phyloP scores from a whole-genome alignment of 1,140 invertebrate genomes.

The Sitodiplosis mosellana region DNA sequence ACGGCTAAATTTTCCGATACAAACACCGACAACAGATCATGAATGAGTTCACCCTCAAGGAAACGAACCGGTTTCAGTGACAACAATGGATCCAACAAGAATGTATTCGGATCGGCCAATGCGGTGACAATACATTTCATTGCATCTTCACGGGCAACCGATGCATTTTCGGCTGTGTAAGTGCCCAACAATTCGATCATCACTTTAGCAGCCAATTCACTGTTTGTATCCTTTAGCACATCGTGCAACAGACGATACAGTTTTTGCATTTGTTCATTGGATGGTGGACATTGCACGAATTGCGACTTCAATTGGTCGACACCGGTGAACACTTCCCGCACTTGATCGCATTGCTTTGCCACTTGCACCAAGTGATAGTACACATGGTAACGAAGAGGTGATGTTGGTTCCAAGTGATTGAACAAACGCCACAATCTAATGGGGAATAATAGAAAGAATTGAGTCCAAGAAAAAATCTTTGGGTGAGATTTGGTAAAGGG shows the following conservation, averaged over 20 bases:
- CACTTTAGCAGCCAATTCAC: constrained; percentile 81
- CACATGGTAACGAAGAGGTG: constrained; percentile 74
- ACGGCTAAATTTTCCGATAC: constrained; percentile 82
- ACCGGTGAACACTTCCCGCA: constrained; percentile 60
- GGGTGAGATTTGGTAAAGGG: neutral
- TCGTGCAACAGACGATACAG: constrained; percentile 76
- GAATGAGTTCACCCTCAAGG: constrained; percentile 87
- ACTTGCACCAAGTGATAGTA: constrained; percentile 81
- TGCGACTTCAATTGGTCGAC: constrained; percentile 68
- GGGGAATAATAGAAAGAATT: constrained; percentile 14
- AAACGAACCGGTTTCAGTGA: constrained; percentile 87
- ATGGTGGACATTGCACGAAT: constrained; percentile 63
- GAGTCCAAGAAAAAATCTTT: constrained; percentile 5
- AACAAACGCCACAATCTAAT: constrained; percentile 71
- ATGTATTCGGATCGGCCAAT: constrained; percentile 85
- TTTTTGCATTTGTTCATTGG: constrained; percentile 84
- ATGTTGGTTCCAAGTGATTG: constrained; percentile 71
- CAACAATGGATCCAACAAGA: constrained; percentile 83
- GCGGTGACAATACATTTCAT: constrained; percentile 91
- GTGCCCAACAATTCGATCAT: constrained; percentile 93
- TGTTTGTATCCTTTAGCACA: constrained; percentile 51
- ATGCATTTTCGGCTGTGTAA: constrained; percentile 92
- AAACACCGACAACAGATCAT: constrained; percentile 90
- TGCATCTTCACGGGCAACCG: constrained; percentile 88
- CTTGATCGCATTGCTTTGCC: constrained; percentile 67